phyloP scores from a whole-genome alignment of 2,888 invertebrate species.

The Caenorhabditis virilis region DNA sequence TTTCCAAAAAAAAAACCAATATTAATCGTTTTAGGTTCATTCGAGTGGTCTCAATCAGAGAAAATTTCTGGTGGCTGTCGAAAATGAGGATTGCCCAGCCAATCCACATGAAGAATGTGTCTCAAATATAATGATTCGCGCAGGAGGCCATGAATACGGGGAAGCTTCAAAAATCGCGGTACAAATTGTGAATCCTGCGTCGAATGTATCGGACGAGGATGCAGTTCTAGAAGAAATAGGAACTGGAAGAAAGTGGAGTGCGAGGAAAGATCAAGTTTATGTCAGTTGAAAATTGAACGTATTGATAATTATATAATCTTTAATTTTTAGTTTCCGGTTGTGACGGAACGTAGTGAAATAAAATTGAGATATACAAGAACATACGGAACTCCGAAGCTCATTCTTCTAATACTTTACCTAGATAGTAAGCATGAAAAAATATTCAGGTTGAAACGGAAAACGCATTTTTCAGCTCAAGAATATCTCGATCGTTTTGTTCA shows the following conservation, averaged over 20 bases:
- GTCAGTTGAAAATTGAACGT: slow-evolving; percentile 16
- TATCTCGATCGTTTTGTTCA: slow-evolving; percentile 67
- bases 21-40: slow-evolving; percentile 43
- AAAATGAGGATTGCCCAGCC: slow-evolving; percentile 57
- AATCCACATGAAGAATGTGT: slow-evolving; percentile 52
- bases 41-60: slow-evolving; percentile 63
- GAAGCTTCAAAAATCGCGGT: slow-evolving; percentile 60
- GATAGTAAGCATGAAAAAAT: slow-evolving; percentile 45
- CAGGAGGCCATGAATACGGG: slow-evolving; percentile 63
- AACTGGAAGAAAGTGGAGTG: slow-evolving; percentile 42
- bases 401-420: slow-evolving; percentile 64
- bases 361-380: slow-evolving; percentile 68
- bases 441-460: not conserved
- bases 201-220: slow-evolving; percentile 84
- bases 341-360: slow-evolving; percentile 75
- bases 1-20: not conserved
- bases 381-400: slow-evolving; percentile 59
- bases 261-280: slow-evolving; percentile 42
- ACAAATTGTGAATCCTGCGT: slow-evolving; percentile 80
- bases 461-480: slow-evolving; percentile 59
- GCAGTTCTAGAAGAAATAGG: slow-evolving; percentile 69
- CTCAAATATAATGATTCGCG: slow-evolving; percentile 55
- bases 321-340: slow-evolving; percentile 82
- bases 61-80: slow-evolving; percentile 61
- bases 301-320: no score